These are phyloP conservation scores for Ophiodon elongatus DNA, from an alignment of 2,113 vertebrate genomes.

Conservation along the genomic window DNA sequence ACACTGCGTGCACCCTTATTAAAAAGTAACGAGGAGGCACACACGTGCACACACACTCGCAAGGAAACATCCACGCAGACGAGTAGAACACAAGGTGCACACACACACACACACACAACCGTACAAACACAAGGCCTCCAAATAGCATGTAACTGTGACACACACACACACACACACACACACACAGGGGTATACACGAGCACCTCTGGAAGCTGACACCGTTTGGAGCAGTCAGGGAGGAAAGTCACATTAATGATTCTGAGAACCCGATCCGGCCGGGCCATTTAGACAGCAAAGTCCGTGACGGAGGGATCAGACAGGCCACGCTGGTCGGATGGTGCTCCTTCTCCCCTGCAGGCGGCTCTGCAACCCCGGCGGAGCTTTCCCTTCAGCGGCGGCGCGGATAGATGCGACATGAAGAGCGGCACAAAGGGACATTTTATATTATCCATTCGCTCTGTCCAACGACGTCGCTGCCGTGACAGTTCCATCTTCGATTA, in stretches of 20 bases:
- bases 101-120: slow-evolving; percentile 4
- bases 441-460: neutral
- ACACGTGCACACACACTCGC: slow-evolving; percentile 3
- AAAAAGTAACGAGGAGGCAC: slow-evolving; percentile 80
- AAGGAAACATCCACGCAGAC: slow-evolving; percentile 7
- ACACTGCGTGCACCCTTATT: slow-evolving; percentile 74
- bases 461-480: neutral
- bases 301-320: slow-evolving; percentile 49
- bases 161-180: neutral
- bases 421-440: neutral
- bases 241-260: slow-evolving; percentile 82
- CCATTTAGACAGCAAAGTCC: slow-evolving; percentile 44
- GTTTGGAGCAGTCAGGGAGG: slow-evolving; percentile 61
- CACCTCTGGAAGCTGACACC: slow-evolving; percentile 73
- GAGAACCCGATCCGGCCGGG: slow-evolving; percentile 64
- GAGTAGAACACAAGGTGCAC: neutral
- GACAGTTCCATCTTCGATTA: too few species aligned
- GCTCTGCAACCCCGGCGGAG: slow-evolving; percentile 13
- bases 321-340: slow-evolving; percentile 50
- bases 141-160: neutral
- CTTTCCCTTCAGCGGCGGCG: slow-evolving; percentile 42
- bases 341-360: slow-evolving; percentile 54
- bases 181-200: slow-evolving; percentile 18
- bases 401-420: slow-evolving; percentile 37
- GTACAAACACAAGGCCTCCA: slow-evolving; percentile 14